Conservation (phyloP, 2,888 invertebrate species). For the Lasioglossum zephyrum region DNA sequence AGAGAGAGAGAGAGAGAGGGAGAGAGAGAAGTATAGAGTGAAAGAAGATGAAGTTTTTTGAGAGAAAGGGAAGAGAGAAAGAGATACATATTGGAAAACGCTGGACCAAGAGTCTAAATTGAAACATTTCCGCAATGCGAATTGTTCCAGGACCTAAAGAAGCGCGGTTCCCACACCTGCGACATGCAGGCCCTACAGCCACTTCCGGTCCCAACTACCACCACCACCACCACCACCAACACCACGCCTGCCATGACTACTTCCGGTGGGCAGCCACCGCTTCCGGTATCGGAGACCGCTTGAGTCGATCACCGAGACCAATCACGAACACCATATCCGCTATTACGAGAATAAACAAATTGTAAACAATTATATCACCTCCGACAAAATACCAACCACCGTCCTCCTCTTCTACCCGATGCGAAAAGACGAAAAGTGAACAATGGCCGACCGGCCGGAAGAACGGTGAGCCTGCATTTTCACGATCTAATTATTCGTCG, state of each 20-base stretch:
- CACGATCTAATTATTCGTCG: slow-evolving; percentile 46
- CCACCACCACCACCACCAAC: slow-evolving; percentile 75
- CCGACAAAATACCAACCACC: slow-evolving; percentile 50
- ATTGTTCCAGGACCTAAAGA: slow-evolving; percentile 84
- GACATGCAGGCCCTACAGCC: slow-evolving; percentile 84
- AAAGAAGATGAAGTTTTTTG: slow-evolving; percentile 28
- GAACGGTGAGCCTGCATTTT: slow-evolving; percentile 80
- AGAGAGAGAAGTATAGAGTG: slow-evolving; percentile 17
- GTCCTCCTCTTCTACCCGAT: slow-evolving; percentile 71
- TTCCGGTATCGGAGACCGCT: slow-evolving; percentile 82
- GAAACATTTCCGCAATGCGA: slow-evolving; percentile 78
- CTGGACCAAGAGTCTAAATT: slow-evolving; percentile 66
- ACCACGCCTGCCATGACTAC: slow-evolving; percentile 82
- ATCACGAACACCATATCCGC: slow-evolving; percentile 68
- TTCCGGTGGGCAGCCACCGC: slow-evolving; percentile 80
- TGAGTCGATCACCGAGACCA: slow-evolving; percentile 78
- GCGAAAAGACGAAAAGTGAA: slow-evolving; percentile 63
- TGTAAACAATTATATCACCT: slow-evolving; percentile 2
- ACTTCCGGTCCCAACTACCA: slow-evolving; percentile 81
- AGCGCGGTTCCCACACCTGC: slow-evolving; percentile 84
- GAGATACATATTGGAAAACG: slow-evolving; percentile 22
- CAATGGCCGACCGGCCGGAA: slow-evolving; percentile 77
- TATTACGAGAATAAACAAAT: slow-evolving; percentile 50
- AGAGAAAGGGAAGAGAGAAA: slow-evolving; percentile 27
- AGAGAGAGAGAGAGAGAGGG: slow-evolving; percentile 6